Evolutionary conservation across 1,140 invertebrate genomes (phyloP).

Genomic region (Drosophila mojavensis): DNA sequence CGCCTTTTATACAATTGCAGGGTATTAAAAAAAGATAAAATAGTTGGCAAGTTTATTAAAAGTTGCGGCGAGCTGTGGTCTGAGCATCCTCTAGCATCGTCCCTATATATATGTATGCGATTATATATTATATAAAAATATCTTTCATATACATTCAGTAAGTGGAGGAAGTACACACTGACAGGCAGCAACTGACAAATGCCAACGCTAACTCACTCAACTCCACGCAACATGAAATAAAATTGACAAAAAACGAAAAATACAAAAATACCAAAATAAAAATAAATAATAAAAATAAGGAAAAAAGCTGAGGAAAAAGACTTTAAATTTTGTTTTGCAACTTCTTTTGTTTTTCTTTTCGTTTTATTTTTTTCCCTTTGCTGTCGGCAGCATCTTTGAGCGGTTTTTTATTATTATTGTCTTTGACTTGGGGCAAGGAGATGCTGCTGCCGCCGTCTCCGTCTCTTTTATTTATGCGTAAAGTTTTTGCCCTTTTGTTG

Average conservation of each 20-base stretch:
- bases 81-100: slow-evolving; percentile 27
- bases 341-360: slow-evolving; percentile 35
- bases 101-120: slow-evolving; percentile 6
- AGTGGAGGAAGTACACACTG: slow-evolving; percentile 62
- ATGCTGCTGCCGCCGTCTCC: slow-evolving; percentile 26
- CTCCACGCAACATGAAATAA: slow-evolving; percentile 67
- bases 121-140: background rate
- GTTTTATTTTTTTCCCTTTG: slow-evolving; percentile 34
- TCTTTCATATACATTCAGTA: background rate
- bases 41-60: slow-evolving; percentile 77
- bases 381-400: slow-evolving; percentile 63
- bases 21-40: slow-evolving; percentile 34
- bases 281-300: background rate
- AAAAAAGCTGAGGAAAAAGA: slow-evolving; percentile 50
- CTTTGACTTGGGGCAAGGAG: slow-evolving; percentile 56
- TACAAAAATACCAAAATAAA: slow-evolving; percentile 22
- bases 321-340: slow-evolving; percentile 49
- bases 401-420: slow-evolving; percentile 76
- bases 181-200: slow-evolving; percentile 77
- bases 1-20: background rate
- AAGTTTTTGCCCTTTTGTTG: slow-evolving; percentile 47
- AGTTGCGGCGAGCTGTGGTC: slow-evolving; percentile 67
- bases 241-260: slow-evolving; percentile 11
- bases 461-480: slow-evolving; percentile 59
- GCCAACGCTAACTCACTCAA: slow-evolving; percentile 78